phyloP scores from a whole-genome alignment of 2,888 invertebrate species.

The Tipula helvola region DNA sequence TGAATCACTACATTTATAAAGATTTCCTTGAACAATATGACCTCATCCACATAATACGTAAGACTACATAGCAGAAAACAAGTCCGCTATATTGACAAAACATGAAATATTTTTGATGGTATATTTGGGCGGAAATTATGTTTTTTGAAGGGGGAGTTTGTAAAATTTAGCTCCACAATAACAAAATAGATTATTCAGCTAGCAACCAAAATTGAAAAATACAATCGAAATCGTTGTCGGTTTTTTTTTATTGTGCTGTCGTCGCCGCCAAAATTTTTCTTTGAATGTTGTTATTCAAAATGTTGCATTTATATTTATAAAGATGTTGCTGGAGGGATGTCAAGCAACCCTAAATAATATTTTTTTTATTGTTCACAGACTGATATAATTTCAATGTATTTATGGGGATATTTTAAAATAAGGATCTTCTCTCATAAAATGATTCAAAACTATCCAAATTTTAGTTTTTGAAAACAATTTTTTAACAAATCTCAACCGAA shows the following conservation, averaged over 20 bases:
- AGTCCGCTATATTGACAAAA: neutral
- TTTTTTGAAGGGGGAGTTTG: neutral
- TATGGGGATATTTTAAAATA: too few species aligned
- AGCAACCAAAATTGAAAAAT: neutral
- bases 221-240: neutral
- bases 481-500: too few species aligned
- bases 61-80: neutral
- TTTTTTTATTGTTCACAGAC: neutral
- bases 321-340: neutral
- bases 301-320: neutral
- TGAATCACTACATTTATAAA: too few species aligned
- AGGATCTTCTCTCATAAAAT: too few species aligned
- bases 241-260: neutral
- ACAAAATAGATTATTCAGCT: neutral
- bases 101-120: neutral
- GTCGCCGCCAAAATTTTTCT: neutral
- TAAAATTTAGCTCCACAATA: neutral
- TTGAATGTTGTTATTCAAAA: neutral
- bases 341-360: neutral
- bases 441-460: too few species aligned
- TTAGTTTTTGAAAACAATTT: too few species aligned
- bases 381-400: neutral
- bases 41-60: neutral
- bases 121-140: neutral
- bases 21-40: neutral